phyloP scores from a whole-genome alignment of 2,888 invertebrate genomes.

The Ditula angustiorana region DNA sequence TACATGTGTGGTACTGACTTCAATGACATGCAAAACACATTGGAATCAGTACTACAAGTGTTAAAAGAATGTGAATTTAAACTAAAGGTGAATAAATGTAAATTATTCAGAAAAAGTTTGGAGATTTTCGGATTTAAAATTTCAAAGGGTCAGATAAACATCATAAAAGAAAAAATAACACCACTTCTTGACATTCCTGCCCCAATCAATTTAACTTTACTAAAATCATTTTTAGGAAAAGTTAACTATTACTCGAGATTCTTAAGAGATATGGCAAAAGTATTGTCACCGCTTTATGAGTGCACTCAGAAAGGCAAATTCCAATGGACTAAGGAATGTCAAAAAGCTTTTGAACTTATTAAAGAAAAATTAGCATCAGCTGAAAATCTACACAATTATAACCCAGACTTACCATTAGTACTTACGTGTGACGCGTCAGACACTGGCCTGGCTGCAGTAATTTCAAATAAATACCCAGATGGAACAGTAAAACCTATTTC shows the following conservation, averaged over 20 bases:
- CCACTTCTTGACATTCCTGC: background rate
- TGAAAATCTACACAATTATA: background rate
- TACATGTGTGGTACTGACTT: too few species aligned
- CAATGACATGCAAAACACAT: too few species aligned
- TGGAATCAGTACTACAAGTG: conserved; percentile 41
- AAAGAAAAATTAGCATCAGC: background rate
- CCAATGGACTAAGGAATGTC: background rate
- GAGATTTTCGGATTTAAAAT: too few species aligned
- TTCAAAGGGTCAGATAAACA: background rate
- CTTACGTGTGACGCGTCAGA: background rate
- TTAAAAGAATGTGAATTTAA: too few species aligned
- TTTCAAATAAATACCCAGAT: background rate
- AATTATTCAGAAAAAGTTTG: too few species aligned
- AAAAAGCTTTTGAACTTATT: background rate
- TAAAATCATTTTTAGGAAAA: too few species aligned
- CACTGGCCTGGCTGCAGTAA: background rate
- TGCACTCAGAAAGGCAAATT: background rate
- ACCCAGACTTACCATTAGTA: background rate
- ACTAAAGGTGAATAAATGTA: too few species aligned
- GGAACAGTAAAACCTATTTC: background rate
- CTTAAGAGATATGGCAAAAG: too few species aligned
- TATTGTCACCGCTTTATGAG: background rate
- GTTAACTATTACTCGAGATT: too few species aligned
- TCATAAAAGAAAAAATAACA: background rate
- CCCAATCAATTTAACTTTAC: too few species aligned